These are phyloP conservation scores for Pristionchus mayeri DNA, from an alignment of 2,888 invertebrate genomes.

Conservation along the genomic window DNA sequence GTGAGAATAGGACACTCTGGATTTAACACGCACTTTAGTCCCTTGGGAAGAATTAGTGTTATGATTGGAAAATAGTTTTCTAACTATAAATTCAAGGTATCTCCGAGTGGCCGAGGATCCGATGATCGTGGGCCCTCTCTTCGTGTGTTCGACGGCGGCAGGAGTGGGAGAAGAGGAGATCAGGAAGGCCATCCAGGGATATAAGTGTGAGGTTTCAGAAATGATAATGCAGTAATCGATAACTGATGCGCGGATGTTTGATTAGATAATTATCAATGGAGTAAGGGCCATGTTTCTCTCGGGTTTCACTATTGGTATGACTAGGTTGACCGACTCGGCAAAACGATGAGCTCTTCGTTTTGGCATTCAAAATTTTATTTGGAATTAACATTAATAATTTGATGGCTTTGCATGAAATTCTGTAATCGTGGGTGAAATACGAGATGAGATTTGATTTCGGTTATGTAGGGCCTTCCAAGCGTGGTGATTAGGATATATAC, in stretches of 20 bases:
- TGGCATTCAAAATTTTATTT: no score
- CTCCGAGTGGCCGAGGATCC: conserved; percentile 38
- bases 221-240: no score
- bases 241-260: not conserved
- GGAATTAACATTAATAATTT: no score
- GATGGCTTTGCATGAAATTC: no score
- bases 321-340: not conserved
- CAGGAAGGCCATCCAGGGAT: not conserved
- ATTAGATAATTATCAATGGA: not conserved
- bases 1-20: conserved; percentile 1
- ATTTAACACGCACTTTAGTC: not conserved
- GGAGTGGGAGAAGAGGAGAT: not conserved
- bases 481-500: no score
- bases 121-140: conserved; percentile 34
- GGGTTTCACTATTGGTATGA: not conserved
- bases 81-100: not conserved
- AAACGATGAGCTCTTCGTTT: no score
- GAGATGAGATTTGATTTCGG: no score
- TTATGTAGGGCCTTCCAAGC: no score
- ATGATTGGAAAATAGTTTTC: not conserved
- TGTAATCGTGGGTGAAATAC: no score
- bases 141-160: conserved; percentile 33
- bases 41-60: no score
- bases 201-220: not conserved
- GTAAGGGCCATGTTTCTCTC: not conserved